A percentile compares a stretch with the other conserved stretches of the same genome.
These are phyloP conservation scores for Venustaconcha ellipsiformis DNA, from an alignment of 1,140 invertebrate species.

Conservation along the genomic window DNA sequence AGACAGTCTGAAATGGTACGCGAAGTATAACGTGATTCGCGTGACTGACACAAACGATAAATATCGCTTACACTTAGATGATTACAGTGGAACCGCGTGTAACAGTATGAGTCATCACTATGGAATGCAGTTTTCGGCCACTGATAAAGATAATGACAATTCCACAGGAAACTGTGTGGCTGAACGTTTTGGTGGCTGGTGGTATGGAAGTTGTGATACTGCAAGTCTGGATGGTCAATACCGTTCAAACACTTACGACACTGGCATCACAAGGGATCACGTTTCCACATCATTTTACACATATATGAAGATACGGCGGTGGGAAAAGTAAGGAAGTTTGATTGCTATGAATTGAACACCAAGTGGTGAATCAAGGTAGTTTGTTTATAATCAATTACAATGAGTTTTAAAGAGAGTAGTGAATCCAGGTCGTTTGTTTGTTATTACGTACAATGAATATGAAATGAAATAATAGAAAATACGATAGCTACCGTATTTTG, in stretches of 20 bases:
- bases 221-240: slow-evolving; percentile 16
- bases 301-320: too few relatives aligned
- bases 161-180: slow-evolving; percentile 1
- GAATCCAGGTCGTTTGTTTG: too few relatives aligned
- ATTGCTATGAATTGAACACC: too few relatives aligned
- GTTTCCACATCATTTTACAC: too few relatives aligned
- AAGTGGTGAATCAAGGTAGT: too few relatives aligned
- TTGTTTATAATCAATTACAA: too few relatives aligned
- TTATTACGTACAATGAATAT: too few relatives aligned
- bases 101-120: slow-evolving; percentile 4
- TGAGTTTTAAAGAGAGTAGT: too few relatives aligned
- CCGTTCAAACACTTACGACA: neutral
- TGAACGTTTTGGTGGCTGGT: slow-evolving; percentile 18
- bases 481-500: too few relatives aligned
- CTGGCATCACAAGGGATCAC: neutral
- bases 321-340: too few relatives aligned
- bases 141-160: slow-evolving; percentile 10
- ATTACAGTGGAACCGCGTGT: slow-evolving; percentile 22
- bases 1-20: slow-evolving; percentile 6
- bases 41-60: slow-evolving; percentile 1
- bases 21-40: slow-evolving; percentile 20
- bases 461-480: too few relatives aligned
- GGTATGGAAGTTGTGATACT: slow-evolving; percentile 3
- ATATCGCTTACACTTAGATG: slow-evolving; percentile 11
- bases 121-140: slow-evolving; percentile 1